Conservation (phyloP, 2,113 vertebrate species). For the Poeciliopsis occidentalis region DNA sequence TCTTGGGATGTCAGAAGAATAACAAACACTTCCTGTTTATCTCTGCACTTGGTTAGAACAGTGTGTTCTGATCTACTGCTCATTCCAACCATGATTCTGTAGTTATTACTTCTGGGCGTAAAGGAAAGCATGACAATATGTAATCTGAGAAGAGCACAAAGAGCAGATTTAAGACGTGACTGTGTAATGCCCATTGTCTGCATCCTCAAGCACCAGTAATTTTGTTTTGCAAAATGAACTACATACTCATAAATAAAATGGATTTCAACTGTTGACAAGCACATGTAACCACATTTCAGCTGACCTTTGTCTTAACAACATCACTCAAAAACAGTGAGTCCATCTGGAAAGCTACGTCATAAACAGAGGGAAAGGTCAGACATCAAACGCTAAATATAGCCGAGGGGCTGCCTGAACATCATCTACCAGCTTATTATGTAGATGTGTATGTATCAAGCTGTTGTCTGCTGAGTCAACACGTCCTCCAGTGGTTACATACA, state of each 20-base stretch:
- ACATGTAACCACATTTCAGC: not conserved
- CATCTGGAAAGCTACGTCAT: constrained; percentile 43
- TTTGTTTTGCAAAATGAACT: not conserved
- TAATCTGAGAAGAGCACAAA: not conserved
- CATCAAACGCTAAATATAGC: not conserved
- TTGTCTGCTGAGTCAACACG: constrained; percentile 7
- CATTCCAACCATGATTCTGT: constrained; percentile 31
- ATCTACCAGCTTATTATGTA: not conserved
- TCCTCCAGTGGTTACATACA: not conserved
- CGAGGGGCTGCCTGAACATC: constrained; percentile 22
- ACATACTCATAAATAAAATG: not conserved
- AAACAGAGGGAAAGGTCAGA: constrained; percentile 49
- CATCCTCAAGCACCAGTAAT: not conserved
- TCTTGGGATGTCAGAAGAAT: constrained; percentile 48
- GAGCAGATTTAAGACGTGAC: not conserved
- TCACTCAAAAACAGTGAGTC: constrained; percentile 34
- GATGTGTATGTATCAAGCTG: constrained; percentile 4
- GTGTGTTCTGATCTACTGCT: constrained; percentile 47
- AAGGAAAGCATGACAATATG: not conserved
- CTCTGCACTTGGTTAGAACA: constrained; percentile 48
- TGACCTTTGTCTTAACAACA: constrained; percentile 29
- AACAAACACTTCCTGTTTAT: constrained; percentile 80
- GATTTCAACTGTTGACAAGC: not conserved
- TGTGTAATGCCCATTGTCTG: not conserved
- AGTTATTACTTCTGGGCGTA: not conserved